Percentiles rank a stretch among this genome's conserved stretches.
phyloP scores from a whole-genome alignment of 2,888 invertebrate genomes.

The Drosophila antonietae region DNA sequence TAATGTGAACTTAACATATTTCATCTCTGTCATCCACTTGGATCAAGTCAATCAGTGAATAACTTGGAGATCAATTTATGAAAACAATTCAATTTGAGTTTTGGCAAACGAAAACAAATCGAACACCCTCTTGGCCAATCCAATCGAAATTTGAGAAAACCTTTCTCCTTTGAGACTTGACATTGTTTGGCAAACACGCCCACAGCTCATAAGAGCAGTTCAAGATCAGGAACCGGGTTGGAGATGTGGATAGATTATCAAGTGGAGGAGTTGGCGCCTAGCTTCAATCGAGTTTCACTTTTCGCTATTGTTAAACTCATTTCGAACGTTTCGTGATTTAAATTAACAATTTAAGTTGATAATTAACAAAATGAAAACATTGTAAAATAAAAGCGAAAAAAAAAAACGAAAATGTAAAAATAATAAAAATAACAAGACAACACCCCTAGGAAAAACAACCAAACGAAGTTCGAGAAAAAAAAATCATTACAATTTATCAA shows the following conservation, averaged over 20 bases:
- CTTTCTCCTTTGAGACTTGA: conserved; percentile 49
- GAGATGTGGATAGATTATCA: background rate
- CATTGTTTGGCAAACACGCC: conserved; percentile 48
- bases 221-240: conserved; percentile 6
- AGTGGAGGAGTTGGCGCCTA: background rate
- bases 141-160: conserved; percentile 29
- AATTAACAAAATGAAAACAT: conserved; percentile 69
- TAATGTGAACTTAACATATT: background rate
- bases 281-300: conserved; percentile 63
- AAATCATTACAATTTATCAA: conserved; percentile 62
- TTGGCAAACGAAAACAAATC: conserved; percentile 31
- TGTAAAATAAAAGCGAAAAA: conserved; percentile 18
- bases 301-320: conserved; percentile 48
- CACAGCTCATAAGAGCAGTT: conserved; percentile 31
- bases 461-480: background rate
- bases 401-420: conserved; percentile 6
- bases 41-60: conserved; percentile 27
- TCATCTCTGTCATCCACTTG: conserved; percentile 19
- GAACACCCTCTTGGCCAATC: conserved; percentile 4
- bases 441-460: conserved; percentile 12
- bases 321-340: conserved; percentile 45
- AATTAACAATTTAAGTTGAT: conserved; percentile 72
- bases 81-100: conserved; percentile 15
- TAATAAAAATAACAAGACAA: conserved; percentile 12
- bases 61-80: background rate